Conservation (phyloP, 2,113 vertebrate species). For the Rhizomys pruinosus region DNA sequence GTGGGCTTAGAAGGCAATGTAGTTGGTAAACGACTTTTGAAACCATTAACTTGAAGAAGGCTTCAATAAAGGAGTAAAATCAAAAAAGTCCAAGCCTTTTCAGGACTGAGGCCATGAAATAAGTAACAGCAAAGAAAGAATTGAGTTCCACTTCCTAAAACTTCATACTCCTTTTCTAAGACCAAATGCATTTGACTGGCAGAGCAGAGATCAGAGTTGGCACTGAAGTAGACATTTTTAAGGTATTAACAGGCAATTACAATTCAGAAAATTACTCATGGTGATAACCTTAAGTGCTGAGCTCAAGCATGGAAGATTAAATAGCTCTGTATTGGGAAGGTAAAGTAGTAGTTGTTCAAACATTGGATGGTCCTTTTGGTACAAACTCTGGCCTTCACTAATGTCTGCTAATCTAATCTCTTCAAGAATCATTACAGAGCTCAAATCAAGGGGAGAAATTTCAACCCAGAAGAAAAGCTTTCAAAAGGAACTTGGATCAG, state of each 20-base stretch:
- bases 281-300: not conserved
- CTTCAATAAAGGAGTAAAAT: not conserved
- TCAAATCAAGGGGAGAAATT: slow-evolving; percentile 12
- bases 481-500: not conserved
- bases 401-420: not conserved
- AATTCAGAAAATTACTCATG: not conserved
- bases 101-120: not conserved
- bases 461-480: not conserved
- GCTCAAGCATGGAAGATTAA: not conserved
- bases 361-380: not conserved
- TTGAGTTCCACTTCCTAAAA: not conserved
- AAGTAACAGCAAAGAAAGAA: not conserved
- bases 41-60: slow-evolving; percentile 25
- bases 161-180: not conserved
- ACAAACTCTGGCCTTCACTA: not conserved
- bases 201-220: not conserved
- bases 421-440: not conserved
- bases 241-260: not conserved
- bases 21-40: not conserved
- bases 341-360: not conserved
- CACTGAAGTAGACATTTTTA: not conserved
- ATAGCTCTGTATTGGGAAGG: not conserved
- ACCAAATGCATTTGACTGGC: not conserved
- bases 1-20: not conserved
- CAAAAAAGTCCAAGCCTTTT: not conserved